Evolutionary conservation across 2,888 invertebrate species (phyloP).

Genomic region (Priocnemis perturbator): DNA sequence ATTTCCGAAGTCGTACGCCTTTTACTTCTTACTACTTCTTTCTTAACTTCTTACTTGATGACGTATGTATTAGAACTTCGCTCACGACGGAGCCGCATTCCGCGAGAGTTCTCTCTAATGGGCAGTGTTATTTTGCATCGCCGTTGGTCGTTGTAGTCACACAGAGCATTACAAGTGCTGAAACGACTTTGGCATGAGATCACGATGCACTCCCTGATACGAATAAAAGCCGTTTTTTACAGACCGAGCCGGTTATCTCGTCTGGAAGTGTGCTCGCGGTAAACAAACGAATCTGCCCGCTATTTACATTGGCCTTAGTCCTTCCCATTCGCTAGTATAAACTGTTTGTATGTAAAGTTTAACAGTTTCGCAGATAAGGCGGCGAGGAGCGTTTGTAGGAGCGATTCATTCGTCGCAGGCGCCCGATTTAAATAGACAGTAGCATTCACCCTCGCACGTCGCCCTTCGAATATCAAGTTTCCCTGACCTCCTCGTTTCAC

Average conservation of each 20-base stretch:
- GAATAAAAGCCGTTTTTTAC: constrained; percentile 24
- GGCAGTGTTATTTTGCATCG: no score
- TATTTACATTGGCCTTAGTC: constrained; percentile 61
- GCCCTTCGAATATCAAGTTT: background rate
- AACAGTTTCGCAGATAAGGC: constrained; percentile 60
- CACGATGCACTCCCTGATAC: constrained; percentile 27
- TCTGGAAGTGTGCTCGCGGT: constrained; percentile 39
- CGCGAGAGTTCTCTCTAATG: no score
- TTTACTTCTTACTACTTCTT: no score
- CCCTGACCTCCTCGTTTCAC: constrained; percentile 8
- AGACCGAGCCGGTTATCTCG: constrained; percentile 43
- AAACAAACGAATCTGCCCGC: constrained; percentile 56
- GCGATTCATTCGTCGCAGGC: constrained; percentile 55
- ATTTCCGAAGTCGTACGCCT: no score
- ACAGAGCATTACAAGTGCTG: no score
- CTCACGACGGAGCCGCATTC: no score
- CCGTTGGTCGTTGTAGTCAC: no score
- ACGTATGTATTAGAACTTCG: no score
- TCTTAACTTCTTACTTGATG: no score
- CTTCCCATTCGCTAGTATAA: constrained; percentile 46
- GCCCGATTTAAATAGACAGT: constrained; percentile 35
- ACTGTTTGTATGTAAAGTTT: constrained; percentile 64
- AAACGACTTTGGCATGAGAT: constrained; percentile 19
- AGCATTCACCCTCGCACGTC: background rate
- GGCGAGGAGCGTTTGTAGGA: constrained; percentile 44